Conservation (phyloP, 2,888 invertebrate species). For the Zonitis immaculata region DNA sequence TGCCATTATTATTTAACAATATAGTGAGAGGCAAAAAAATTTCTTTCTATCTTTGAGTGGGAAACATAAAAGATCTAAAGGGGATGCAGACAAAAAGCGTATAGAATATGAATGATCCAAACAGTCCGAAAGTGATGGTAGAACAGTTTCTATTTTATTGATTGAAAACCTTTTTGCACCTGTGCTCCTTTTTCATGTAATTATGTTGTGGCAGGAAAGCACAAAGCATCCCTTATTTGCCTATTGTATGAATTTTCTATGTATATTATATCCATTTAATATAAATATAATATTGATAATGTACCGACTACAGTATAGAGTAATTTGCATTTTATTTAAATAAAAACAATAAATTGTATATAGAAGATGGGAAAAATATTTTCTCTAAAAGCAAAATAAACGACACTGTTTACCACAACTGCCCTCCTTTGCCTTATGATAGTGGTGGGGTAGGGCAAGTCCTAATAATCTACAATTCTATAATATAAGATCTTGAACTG, state of each 20-base stretch:
- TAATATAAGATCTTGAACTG: no score
- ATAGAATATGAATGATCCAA: not conserved
- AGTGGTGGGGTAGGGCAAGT: no score
- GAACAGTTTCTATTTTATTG: not conserved
- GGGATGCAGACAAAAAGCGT: not conserved
- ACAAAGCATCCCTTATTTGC: not conserved
- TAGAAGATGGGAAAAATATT: no score
- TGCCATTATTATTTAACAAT: no score
- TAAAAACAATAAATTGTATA: not conserved
- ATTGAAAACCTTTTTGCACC: conserved; percentile 9
- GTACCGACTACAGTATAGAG: no score
- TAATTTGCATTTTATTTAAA: not conserved
- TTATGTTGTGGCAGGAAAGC: conserved; percentile 1
- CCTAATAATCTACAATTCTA: no score
- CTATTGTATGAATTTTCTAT: not conserved
- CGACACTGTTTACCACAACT: no score
- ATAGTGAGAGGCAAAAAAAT: not conserved
- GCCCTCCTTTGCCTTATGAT: no score
- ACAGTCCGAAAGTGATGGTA: not conserved
- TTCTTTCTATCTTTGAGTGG: no score
- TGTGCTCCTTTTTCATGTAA: conserved; percentile 8
- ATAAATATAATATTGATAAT: no score
- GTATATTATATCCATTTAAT: no score
- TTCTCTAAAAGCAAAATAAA: no score
- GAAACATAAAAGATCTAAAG: not conserved